phyloP scores from a whole-genome alignment of 2,113 vertebrate species.

The Poeciliopsis turrubarensis region DNA sequence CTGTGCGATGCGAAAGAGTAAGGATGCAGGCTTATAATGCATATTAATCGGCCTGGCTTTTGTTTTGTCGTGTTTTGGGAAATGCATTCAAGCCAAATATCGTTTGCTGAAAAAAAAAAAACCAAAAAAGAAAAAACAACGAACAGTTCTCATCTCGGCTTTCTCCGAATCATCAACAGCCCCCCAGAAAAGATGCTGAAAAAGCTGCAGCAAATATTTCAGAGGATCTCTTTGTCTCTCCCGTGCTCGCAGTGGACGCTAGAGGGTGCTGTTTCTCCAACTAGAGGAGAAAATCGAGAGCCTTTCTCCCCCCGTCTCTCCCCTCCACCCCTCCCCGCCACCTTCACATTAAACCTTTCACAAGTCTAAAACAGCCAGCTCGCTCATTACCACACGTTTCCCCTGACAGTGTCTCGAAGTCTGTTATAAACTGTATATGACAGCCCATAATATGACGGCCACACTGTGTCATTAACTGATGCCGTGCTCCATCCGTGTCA shows the following conservation, averaged over 20 bases:
- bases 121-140: neutral
- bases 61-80: neutral
- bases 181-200: slow-evolving; percentile 40
- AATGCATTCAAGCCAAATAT: neutral
- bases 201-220: slow-evolving; percentile 31
- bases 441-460: slow-evolving; percentile 30
- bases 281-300: neutral
- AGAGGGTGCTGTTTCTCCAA: slow-evolving; percentile 52
- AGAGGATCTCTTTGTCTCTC: slow-evolving; percentile 39
- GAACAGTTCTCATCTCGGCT: neutral
- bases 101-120: neutral
- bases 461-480: slow-evolving; percentile 36
- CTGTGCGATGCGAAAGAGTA: neutral
- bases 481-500: slow-evolving; percentile 24
- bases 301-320: neutral
- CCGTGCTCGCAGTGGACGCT: slow-evolving; percentile 34
- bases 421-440: slow-evolving; percentile 28
- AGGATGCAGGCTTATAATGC: neutral
- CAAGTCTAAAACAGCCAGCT: slow-evolving; percentile 11
- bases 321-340: neutral
- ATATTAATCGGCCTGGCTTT: neutral
- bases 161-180: neutral
- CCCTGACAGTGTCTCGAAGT: neutral
- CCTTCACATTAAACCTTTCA: slow-evolving; percentile 3
- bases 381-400: slow-evolving; percentile 7